These are phyloP conservation scores for Myotis lucifugus DNA, from an alignment of 2,113 vertebrate genomes.

Conservation along the genomic window DNA sequence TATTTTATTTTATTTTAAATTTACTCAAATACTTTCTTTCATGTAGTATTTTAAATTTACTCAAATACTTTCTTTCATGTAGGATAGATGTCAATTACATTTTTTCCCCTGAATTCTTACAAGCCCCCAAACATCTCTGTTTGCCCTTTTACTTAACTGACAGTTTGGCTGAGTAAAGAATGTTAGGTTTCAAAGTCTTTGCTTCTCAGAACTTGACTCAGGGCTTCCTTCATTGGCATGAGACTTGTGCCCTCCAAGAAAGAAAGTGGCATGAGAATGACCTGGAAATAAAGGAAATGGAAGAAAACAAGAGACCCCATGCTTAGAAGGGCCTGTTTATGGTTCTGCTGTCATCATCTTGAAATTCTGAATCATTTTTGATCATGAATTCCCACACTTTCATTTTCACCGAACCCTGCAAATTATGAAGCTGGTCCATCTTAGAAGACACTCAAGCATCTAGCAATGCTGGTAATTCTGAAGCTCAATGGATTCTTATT, in stretches of 20 bases:
- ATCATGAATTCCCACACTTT: neutral
- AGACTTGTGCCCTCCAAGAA: neutral
- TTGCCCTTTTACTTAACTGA: neutral
- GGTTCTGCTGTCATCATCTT: neutral
- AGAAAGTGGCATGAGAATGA: neutral
- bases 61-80: neutral
- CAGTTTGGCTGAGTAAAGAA: neutral
- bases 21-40: too few species aligned
- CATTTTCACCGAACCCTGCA: neutral
- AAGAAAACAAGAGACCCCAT: neutral
- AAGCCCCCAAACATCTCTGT: neutral
- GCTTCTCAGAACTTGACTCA: neutral
- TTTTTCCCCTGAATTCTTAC: neutral
- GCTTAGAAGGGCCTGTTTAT: neutral
- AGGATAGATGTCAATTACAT: neutral
- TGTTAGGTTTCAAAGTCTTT: conserved; percentile 1
- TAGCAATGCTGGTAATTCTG: neutral
- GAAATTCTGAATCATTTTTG: neutral
- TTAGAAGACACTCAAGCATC: neutral
- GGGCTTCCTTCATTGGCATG: neutral
- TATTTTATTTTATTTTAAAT: neutral
- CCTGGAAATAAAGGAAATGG: neutral
- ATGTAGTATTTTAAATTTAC: too few species aligned
- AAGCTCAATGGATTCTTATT: neutral
- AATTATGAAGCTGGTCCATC: neutral